Base-by-base conservation (phyloP, 37 sponge, comb jelly and placozoan genomes). In the Tethya wilhelma region DNA sequence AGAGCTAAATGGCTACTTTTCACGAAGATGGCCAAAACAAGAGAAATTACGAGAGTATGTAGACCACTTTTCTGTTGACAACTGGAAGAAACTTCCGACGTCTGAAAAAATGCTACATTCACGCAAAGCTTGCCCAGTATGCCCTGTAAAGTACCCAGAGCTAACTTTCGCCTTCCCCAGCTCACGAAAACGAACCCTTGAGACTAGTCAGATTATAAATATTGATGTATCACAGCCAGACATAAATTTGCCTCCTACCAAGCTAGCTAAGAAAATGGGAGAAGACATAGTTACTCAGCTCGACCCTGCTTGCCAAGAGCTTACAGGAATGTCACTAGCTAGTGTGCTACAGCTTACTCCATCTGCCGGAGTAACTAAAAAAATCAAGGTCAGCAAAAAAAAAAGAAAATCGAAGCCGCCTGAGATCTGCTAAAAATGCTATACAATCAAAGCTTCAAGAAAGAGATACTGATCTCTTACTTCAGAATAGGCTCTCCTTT, bases 251-350 rank as follows among this genome's bases (percentile, higher is more conserved):
- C 63, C 63, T 12, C 63, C 63, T n/a, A n/a, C 63, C 11, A 60
- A 60, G 26, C 63, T 60, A 25, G 63, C 63, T n/a, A 12, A 26
- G 7, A 64, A 64, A 32, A 2, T 31, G 26, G 66, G 66, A 3
- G 34, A 64, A 3, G 66, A 64, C 66, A 64, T 64, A 64, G 66
- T 64, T 9, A 32, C 66, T 29, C 2, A 64, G 66, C 66, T 64
- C 17, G 66, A 64, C 26, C 32, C 66, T 32, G 7, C 66, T 19
- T 64, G 66, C 36, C 26, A 33, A 26, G 66, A 64, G 66, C 66
- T 64, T 33, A 64, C 34, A 33, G 66, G 66, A 29, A 19, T 3
- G 7, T 64, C 66, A 30, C 66, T 64, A 29, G 66, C 66, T 33
- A 34, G 32, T 31, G 66, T 64, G 17, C 31, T 64, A 33, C 66